Evolutionary conservation across 1,140 invertebrate species (phyloP), one percentile per base, ranked within the genome.

Genomic region (Aphelinus atriplicis): DNA sequence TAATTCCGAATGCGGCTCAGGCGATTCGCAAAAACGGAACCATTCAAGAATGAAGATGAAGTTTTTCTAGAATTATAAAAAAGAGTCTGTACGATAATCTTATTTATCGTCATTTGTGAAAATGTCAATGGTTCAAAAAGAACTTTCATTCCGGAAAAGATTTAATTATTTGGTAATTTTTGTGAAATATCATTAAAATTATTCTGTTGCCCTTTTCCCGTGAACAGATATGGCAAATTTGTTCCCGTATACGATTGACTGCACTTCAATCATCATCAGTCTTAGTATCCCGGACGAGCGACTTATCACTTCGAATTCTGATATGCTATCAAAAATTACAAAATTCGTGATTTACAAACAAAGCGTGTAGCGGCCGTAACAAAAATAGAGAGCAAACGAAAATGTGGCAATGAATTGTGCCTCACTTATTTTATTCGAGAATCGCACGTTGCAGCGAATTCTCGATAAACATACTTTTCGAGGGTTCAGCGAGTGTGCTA

Each of bases 361-460:
- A 68, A 64, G 73, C 56, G 61, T 57, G 70, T 76, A 78, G 69
- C 72, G 81, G 82, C 82, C 78, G 79, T 86, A 85, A 82, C 78
- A 85, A 86, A 86, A 87, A 87, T 87, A 87, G 85, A 87, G 85
- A 87, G 85, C 84, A 83, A 86, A 86, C 82, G 81, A 6, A 82
- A 77, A 72, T 81, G 67, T 75, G 80, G 58, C 68, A 71, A 63
- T 75, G 70, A 26, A 75, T 26, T 53, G 71, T 79, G 72, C 69
- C 76, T 67, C 68, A 61, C 72, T 45, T 64, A 56, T 67, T 70
- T 79, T 76, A 77, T 75, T 79, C 75, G 58, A 78, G 75, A 77
- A 68, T 53, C 62, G 26, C 26, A 70, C 60, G 7, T 2, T 7
- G 64, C 7, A 57, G 61, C 72, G n/a, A 60, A 55, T 74, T 58